Evolutionary conservation across 2,113 vertebrate species (phyloP).

Genomic region (Lipophrys pholis): DNA sequence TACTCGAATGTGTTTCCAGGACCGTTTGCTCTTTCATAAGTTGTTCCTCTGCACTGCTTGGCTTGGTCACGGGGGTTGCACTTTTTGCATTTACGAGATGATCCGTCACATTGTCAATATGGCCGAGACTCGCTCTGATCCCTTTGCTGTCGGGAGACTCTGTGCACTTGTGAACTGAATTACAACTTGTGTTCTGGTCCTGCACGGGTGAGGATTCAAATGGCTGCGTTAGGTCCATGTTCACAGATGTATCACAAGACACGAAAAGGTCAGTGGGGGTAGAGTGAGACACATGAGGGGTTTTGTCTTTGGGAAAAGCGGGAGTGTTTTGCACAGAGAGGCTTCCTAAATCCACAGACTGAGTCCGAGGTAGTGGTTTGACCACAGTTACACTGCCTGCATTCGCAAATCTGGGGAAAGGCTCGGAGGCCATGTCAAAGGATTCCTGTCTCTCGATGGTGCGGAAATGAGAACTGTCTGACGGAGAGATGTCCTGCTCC

Average conservation of each 20-base stretch:
- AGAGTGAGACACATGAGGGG: constrained; percentile 13
- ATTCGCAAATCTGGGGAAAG: constrained; percentile 43
- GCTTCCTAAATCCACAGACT: constrained; percentile 27
- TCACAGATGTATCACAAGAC: constrained; percentile 13
- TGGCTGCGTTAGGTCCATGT: constrained; percentile 13
- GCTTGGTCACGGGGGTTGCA: constrained; percentile 7
- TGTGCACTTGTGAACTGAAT: not conserved
- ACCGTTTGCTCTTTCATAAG: constrained; percentile 1
- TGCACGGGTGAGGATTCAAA: constrained; percentile 3
- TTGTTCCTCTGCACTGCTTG: not conserved
- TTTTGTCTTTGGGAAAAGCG: constrained; percentile 12
- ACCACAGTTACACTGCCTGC: constrained; percentile 71
- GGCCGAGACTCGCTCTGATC: constrained; percentile 8
- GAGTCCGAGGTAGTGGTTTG: constrained; percentile 76
- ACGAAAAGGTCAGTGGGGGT: constrained; percentile 33
- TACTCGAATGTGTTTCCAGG: not conserved
- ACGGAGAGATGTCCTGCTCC: constrained; percentile 29
- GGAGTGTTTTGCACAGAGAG: not conserved
- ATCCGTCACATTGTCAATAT: constrained; percentile 7
- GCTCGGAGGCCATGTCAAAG: constrained; percentile 68
- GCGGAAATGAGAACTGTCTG: constrained; percentile 73
- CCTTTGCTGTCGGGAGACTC: constrained; percentile 8
- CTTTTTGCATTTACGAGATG: not conserved
- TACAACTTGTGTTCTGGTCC: not conserved
- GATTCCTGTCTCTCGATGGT: constrained; percentile 82